Percentiles rank a stretch among this genome's conserved stretches.
These are phyloP conservation scores for Podarcis muralis DNA, from an alignment of 2,113 vertebrate genomes.

Conservation along the genomic window DNA sequence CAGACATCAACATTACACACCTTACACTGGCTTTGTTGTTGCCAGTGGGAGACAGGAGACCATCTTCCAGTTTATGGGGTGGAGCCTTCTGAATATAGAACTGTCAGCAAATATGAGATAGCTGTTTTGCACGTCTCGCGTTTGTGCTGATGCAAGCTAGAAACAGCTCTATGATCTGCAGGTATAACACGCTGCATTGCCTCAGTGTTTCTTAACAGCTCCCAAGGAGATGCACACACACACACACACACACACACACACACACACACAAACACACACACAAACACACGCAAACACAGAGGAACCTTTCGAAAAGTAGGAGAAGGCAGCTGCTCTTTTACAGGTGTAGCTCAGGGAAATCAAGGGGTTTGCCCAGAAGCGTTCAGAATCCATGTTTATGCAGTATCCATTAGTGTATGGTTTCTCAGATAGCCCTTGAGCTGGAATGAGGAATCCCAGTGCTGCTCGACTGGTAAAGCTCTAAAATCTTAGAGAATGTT, in stretches of 20 bases:
- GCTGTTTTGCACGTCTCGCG: not conserved
- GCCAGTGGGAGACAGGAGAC: not conserved
- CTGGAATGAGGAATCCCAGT: not conserved
- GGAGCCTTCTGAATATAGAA: not conserved
- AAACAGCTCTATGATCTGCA: conserved; percentile 1
- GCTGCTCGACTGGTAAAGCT: not conserved
- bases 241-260: too few species aligned
- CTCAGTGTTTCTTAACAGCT: conserved; percentile 2
- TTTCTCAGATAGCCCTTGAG: not conserved
- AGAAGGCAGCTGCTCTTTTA: not conserved
- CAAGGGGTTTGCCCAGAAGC: not conserved
- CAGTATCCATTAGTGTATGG: not conserved
- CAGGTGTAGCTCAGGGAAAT: not conserved
- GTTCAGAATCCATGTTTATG: not conserved
- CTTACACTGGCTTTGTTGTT: not conserved
- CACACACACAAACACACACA: not conserved
- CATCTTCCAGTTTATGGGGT: not conserved
- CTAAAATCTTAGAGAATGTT: not conserved
- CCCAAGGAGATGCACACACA: not conserved
- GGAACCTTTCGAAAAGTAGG: not conserved
- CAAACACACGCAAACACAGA: not conserved
- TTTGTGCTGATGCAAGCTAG: conserved; percentile 16
- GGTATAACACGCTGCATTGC: not conserved
- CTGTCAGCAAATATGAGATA: conserved; percentile 4
- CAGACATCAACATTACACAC: not conserved